Conservation (phyloP, 2,113 vertebrate genomes). For the Sprattus sprattus region DNA sequence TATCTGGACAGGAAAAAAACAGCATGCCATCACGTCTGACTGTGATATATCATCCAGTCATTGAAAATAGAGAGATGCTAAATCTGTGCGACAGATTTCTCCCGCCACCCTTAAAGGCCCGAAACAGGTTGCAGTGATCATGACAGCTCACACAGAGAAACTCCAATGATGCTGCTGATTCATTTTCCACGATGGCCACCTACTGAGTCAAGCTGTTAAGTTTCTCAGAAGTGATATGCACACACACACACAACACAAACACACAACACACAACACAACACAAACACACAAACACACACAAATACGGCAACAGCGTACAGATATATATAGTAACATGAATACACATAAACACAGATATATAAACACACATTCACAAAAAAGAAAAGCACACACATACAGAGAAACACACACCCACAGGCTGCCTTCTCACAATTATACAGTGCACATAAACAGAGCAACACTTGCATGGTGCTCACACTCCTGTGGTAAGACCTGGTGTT, state of each 20-base stretch:
- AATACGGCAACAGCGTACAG: neutral
- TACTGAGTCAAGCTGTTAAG: slow-evolving; percentile 17
- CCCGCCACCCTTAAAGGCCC: slow-evolving; percentile 1
- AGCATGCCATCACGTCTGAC: slow-evolving; percentile 31
- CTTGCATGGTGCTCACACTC: neutral
- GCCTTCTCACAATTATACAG: neutral
- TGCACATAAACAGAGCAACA: neutral
- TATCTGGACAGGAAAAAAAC: neutral
- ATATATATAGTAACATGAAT: neutral
- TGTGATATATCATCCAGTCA: neutral
- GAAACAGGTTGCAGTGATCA: neutral
- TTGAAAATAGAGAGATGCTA: neutral
- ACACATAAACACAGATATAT: neutral
- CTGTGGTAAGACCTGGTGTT: neutral
- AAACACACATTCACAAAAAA: neutral
- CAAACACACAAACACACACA: neutral
- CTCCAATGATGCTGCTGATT: neutral
- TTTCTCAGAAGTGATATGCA: neutral
- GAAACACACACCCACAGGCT: neutral
- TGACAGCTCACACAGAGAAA: slow-evolving; percentile 9
- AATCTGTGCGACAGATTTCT: slow-evolving; percentile 9
- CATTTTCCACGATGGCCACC: slow-evolving; percentile 19
- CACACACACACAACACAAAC: slow-evolving; percentile 6
- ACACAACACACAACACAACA: slow-evolving; percentile 11
- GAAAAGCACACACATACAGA: neutral